Conservation (phyloP, 2,113 vertebrate genomes). For the Mastomys coucha region DNA sequence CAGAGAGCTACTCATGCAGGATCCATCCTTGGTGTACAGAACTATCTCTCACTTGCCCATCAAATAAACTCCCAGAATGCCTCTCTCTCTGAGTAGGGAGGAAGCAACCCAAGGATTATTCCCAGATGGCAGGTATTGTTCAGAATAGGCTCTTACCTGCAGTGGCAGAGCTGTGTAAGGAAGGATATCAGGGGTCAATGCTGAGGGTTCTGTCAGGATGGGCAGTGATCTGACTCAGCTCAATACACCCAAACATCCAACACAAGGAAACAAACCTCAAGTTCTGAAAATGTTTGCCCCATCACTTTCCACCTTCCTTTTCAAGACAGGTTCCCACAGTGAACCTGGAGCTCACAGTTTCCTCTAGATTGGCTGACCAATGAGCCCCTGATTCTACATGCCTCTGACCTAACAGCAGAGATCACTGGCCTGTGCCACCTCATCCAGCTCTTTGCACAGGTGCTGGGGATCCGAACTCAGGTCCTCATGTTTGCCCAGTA, state of each 20-base stretch:
- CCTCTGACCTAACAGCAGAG: background rate
- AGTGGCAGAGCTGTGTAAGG: background rate
- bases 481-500: background rate
- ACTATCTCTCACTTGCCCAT: background rate
- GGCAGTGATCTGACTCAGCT: slow-evolving; percentile 66
- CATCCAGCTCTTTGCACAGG: background rate
- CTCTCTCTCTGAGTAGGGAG: slow-evolving; percentile 22
- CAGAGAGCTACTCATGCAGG: background rate
- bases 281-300: slow-evolving; percentile 53
- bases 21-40: background rate
- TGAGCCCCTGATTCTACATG: background rate
- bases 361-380: background rate
- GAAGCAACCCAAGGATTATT: slow-evolving; percentile 30
- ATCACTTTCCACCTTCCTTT: background rate
- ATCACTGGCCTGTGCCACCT: background rate
- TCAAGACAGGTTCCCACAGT: background rate
- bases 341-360: background rate
- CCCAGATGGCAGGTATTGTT: slow-evolving; percentile 3
- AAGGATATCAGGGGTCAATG: slow-evolving; percentile 21
- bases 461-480: background rate
- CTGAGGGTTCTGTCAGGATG: slow-evolving; percentile 32
- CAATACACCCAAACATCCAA: slow-evolving; percentile 49
- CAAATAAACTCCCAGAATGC: slow-evolving; percentile 33
- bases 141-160: slow-evolving; percentile 56
- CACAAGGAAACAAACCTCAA: background rate